These are phyloP conservation scores for Latrodectus geometricus DNA, from an alignment of 1,140 invertebrate species.

Conservation along the genomic window DNA sequence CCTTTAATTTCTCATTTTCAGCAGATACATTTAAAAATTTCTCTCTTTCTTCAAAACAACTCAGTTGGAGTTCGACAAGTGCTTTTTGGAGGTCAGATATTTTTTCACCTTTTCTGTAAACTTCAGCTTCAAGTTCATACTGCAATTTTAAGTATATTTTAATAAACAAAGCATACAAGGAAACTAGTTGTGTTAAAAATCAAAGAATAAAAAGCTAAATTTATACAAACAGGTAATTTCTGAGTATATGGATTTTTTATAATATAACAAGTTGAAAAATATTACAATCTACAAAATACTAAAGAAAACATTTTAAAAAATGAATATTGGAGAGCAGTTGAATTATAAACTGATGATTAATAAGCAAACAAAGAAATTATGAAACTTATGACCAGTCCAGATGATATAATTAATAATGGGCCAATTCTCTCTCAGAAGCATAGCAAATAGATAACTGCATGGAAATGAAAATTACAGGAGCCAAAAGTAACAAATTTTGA, in stretches of 20 bases:
- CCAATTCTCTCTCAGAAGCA: too few relatives aligned
- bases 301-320: neutral
- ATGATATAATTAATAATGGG: too few relatives aligned
- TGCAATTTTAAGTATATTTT: neutral
- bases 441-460: too few relatives aligned
- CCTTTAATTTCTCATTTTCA: conserved; percentile 51
- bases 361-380: too few relatives aligned
- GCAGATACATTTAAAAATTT: conserved; percentile 30
- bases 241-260: neutral
- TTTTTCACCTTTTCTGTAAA: conserved; percentile 42
- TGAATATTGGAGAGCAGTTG: too few relatives aligned
- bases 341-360: too few relatives aligned
- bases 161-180: neutral
- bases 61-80: conserved; percentile 41
- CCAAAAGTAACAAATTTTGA: too few relatives aligned
- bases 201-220: neutral
- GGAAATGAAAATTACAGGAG: too few relatives aligned
- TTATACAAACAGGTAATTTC: neutral
- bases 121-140: conserved; percentile 50
- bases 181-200: neutral
- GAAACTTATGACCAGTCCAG: too few relatives aligned
- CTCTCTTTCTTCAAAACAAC: conserved; percentile 48
- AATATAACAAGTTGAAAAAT: neutral
- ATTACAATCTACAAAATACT: neutral
- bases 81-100: conserved; percentile 51